Evolutionary conservation across 2,888 invertebrate genomes (phyloP).

Genomic region (Pecten maximus): DNA sequence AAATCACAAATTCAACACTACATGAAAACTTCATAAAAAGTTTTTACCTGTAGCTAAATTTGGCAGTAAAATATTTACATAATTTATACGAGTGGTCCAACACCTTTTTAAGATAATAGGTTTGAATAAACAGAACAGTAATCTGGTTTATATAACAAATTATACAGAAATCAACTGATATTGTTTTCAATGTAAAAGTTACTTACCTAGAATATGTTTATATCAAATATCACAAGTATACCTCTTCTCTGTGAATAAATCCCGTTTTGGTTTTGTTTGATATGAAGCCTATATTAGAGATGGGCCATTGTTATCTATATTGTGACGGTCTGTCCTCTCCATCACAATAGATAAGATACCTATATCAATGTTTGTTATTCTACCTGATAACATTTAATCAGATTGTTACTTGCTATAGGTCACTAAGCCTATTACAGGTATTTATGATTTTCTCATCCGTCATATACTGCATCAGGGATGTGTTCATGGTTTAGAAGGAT

Average conservation of each 20-base stretch:
- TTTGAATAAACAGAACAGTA: too few species aligned
- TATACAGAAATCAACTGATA: background rate
- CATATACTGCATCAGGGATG: background rate
- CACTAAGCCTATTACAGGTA: background rate
- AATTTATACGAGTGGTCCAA: too few species aligned
- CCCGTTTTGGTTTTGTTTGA: background rate
- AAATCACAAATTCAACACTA: too few species aligned
- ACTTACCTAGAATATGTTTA: background rate
- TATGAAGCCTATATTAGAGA: background rate
- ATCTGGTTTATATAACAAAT: too few species aligned
- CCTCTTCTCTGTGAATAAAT: background rate
- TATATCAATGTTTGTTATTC: background rate
- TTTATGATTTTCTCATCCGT: background rate
- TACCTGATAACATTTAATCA: background rate
- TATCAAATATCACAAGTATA: background rate
- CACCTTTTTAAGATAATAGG: too few species aligned
- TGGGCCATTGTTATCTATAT: background rate
- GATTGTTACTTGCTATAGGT: background rate
- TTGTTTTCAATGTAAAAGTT: background rate
- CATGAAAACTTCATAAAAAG: too few species aligned
- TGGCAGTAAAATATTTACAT: too few species aligned
- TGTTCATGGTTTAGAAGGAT: background rate
- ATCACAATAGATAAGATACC: background rate
- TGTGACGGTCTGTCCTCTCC: background rate
- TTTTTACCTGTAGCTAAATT: too few species aligned